Evolutionary conservation across 2,888 invertebrate genomes (phyloP), one percentile per base, ranked within the genome.

Genomic region (Erebia ligea): DNA sequence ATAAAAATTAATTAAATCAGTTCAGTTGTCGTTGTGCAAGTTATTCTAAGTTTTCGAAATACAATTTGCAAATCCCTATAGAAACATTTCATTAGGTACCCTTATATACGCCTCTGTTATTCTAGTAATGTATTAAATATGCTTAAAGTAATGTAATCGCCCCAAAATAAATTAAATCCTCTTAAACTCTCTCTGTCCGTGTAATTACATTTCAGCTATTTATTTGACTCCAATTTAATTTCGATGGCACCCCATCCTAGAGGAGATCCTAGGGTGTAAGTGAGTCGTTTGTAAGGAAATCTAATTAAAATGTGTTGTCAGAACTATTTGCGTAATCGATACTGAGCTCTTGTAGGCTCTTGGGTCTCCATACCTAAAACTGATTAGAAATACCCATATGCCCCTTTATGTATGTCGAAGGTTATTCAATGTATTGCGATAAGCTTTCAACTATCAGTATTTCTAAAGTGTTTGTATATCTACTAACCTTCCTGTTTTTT

Each of bases 191-290:
- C 61, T 54, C 65, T 34, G 34, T 19, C 65, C 42, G 56, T 68
- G 70, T 70, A 73, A 70, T 72, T 70, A 70, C 70, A 61, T 68
- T 65, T 59, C 67, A 13, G 68, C 67, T 74, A 76, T 76, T 74
- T 76, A 76, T 74, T 74, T 74, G 74, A 70, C 73, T 69, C 71
- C 70, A 76, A 74, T 76, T 76, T 74, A 74, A 76, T 76, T 76
- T 73, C 73, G 68, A 70, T 72, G 64, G 54, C 48, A 48, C 45
- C 50, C 50, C 66, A 45, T 52, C 52, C 72, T 70, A 69, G 68
- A 72, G 72, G 72, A 71, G 65, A 74, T 74, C 61, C 57, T 67
- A 52, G 70, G 70, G 68, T 25, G 40, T 70, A 73, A 68, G 68
- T 61, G 70, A 58, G 68, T 67, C 71, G 73, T 66, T 73, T 70